These are phyloP conservation scores for Rhyacophila brunnea DNA, from an alignment of 1,140 invertebrate genomes.

Conservation along the genomic window DNA sequence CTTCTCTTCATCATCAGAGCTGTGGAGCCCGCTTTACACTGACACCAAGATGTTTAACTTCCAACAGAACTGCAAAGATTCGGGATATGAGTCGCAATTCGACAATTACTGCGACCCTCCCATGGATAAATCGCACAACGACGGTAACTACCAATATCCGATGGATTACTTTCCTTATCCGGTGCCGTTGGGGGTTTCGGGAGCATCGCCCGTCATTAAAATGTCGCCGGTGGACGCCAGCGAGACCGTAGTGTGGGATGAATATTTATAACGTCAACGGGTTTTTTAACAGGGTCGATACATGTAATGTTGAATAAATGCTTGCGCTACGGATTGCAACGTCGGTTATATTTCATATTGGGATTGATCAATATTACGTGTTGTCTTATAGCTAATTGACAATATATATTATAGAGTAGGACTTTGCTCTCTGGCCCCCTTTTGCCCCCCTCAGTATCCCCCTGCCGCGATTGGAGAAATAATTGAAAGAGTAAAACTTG, in stretches of 20 bases:
- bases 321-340: no score
- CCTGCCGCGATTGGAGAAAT: no score
- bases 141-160: background rate
- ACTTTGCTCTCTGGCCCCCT: no score
- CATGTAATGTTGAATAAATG: constrained; percentile 8
- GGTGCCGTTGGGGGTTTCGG: no score
- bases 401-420: no score
- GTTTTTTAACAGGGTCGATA: constrained; percentile 13
- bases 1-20: constrained; percentile 20
- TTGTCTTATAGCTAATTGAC: no score
- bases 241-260: constrained; percentile 7
- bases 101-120: no score
- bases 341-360: no score
- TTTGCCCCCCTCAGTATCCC: no score
- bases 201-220: background rate
- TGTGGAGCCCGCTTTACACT: constrained; percentile 24
- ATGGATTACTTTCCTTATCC: no score
- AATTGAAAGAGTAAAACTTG: no score
- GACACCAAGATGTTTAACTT: constrained; percentile 20
- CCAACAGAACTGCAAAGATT: constrained; percentile 8
- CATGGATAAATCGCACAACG: background rate
- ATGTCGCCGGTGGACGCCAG: background rate
- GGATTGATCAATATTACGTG: no score
- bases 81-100: background rate
- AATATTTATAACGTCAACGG: constrained; percentile 20